Conservation (phyloP, 2,113 vertebrate genomes). For the Noctilio leporinus region DNA sequence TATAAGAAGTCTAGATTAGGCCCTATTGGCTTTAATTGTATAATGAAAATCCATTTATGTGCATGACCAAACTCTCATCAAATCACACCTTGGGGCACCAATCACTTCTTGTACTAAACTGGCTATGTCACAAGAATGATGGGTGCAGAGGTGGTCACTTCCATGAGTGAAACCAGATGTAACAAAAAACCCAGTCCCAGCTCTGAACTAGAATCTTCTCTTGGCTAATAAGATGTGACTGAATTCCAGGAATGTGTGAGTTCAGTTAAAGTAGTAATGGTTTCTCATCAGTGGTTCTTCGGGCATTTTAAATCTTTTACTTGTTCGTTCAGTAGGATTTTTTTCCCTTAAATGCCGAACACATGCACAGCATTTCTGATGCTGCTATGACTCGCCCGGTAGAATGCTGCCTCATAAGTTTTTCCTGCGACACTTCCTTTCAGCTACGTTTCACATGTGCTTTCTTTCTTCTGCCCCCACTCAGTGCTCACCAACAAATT, state of each 20-base stretch:
- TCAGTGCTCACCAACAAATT: constrained; percentile 75
- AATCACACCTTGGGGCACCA: constrained; percentile 23
- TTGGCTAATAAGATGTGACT: constrained; percentile 21
- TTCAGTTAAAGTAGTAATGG: constrained; percentile 57
- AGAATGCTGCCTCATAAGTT: constrained; percentile 72
- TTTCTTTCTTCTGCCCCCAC: constrained; percentile 80
- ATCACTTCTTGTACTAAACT: constrained; percentile 33
- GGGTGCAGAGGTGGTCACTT: constrained; percentile 23
- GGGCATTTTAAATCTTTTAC: not conserved
- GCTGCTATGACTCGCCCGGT: constrained; percentile 50
- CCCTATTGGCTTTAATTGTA: constrained; percentile 21
- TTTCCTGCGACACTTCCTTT: constrained; percentile 69
- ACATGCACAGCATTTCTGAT: constrained; percentile 57
- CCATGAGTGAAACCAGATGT: constrained; percentile 64
- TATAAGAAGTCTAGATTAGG: constrained; percentile 27
- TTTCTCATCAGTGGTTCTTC: constrained; percentile 60
- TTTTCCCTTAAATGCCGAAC: constrained; percentile 46
- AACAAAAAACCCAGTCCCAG: not conserved
- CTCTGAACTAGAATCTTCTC: constrained; percentile 27
- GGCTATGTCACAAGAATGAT: constrained; percentile 18
- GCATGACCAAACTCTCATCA: constrained; percentile 51
- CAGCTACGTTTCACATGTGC: constrained; percentile 75
- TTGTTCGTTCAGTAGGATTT: not conserved
- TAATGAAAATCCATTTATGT: constrained; percentile 52
- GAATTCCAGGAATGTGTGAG: constrained; percentile 68